Conservation (phyloP, 2,888 invertebrate genomes). For the Labia minor region DNA sequence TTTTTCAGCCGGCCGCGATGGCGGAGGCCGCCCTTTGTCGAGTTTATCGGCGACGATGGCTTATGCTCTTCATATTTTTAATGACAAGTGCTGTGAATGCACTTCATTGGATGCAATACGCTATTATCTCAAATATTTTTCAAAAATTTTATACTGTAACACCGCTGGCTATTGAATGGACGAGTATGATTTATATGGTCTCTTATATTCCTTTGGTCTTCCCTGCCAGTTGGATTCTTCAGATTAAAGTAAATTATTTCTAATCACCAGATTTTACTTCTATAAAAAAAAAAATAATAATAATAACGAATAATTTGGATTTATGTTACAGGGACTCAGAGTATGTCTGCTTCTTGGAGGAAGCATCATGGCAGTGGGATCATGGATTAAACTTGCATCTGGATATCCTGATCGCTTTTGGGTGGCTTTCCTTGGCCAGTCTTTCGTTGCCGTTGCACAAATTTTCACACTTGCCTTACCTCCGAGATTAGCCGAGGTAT, state of each 20-base stretch:
- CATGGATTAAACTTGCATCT: slow-evolving; percentile 37
- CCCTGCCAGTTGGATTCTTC: slow-evolving; percentile 49
- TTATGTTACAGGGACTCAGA: slow-evolving; percentile 34
- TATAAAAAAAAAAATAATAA: too few species aligned
- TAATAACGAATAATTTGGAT: too few species aligned
- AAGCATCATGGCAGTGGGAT: slow-evolving; percentile 37
- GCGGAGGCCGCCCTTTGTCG: slow-evolving; percentile 17
- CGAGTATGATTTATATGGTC: slow-evolving; percentile 51
- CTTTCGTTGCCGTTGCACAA: slow-evolving; percentile 42
- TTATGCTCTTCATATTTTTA: slow-evolving; percentile 42
- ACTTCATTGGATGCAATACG: slow-evolving; percentile 48
- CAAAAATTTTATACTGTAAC: slow-evolving; percentile 33
- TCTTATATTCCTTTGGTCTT: slow-evolving; percentile 49
- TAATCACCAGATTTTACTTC: not conserved
- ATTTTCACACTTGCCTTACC: slow-evolving; percentile 43
- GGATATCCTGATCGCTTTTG: slow-evolving; percentile 28
- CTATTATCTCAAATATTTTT: slow-evolving; percentile 42
- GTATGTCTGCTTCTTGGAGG: slow-evolving; percentile 34
- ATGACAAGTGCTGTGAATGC: slow-evolving; percentile 43
- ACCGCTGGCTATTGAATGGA: slow-evolving; percentile 42
- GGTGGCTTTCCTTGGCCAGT: slow-evolving; percentile 39
- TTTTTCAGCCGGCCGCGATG: slow-evolving; percentile 13
- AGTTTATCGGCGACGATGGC: slow-evolving; percentile 36
- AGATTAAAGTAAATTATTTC: slow-evolving; percentile 37
- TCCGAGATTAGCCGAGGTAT: slow-evolving; percentile 41